Percentiles rank a stretch among this genome's conserved stretches.
phyloP scores from a whole-genome alignment of 37 sponge, comb jelly and placozoan genomes.

The Geodia barretti region DNA sequence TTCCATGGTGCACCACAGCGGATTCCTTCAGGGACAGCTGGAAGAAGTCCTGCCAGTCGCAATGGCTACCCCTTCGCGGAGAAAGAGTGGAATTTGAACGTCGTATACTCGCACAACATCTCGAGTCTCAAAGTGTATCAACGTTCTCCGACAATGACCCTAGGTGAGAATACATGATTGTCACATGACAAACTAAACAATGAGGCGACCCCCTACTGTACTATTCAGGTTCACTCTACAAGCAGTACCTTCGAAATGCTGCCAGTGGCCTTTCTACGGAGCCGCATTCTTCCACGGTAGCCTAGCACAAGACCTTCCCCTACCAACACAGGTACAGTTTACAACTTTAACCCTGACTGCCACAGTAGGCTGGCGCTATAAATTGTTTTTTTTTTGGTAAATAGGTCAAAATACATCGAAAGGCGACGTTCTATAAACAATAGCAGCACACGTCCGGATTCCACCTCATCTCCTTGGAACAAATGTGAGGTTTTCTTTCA shows the following conservation, averaged over 20 bases:
- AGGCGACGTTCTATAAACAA: constrained; percentile 15
- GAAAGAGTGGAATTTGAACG: constrained; percentile 38
- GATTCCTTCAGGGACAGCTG: constrained; percentile 50
- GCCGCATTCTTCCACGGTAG: constrained; percentile 49
- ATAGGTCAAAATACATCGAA: neutral
- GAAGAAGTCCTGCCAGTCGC: constrained; percentile 32
- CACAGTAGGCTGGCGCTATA: no score
- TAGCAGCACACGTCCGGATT: constrained; percentile 56
- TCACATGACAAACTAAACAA: neutral
- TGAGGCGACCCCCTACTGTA: no score
- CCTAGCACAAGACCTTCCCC: constrained; percentile 4
- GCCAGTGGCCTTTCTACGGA: constrained; percentile 89
- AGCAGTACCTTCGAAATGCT: constrained; percentile 67
- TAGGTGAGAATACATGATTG: constrained; percentile 4
- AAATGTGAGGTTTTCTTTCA: constrained; percentile 57
- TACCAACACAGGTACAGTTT: constrained; percentile 7
- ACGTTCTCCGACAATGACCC: neutral
- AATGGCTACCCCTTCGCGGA: constrained; percentile 25
- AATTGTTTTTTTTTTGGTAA: neutral
- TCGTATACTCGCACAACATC: constrained; percentile 37
- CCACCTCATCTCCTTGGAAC: constrained; percentile 43
- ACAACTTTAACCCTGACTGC: no score
- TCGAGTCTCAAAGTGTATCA: constrained; percentile 32
- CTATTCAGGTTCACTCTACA: constrained; percentile 7
- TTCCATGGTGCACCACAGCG: constrained; percentile 14